These are phyloP conservation scores for Aethina tumida DNA, from an alignment of 1,140 invertebrate genomes.

Conservation along the genomic window DNA sequence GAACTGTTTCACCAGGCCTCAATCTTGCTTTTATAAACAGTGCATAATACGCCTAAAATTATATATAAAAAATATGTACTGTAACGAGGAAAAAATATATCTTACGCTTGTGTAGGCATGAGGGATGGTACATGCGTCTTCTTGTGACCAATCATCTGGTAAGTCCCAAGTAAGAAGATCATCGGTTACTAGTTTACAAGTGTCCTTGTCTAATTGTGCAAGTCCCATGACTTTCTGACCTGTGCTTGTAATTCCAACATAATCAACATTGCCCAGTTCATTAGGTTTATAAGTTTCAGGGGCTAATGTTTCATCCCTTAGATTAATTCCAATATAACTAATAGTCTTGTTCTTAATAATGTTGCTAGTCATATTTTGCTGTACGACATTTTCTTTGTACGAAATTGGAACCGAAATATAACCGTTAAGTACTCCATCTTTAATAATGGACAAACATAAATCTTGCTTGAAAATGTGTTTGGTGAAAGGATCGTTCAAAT, in stretches of 20 bases:
- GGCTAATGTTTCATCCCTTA: constrained; percentile 29
- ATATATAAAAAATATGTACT: neutral
- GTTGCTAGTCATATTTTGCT: constrained; percentile 12
- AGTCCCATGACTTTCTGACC: constrained; percentile 28
- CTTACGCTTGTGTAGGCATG: constrained; percentile 46
- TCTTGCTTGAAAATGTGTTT: constrained; percentile 21
- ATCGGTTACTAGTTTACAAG: constrained; percentile 26
- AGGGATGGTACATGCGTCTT: constrained; percentile 52
- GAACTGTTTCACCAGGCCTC: constrained; percentile 45
- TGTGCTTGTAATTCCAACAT: constrained; percentile 21
- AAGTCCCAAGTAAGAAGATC: constrained; percentile 41
- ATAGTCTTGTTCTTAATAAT: constrained; percentile 19
- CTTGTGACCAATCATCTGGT: constrained; percentile 46
- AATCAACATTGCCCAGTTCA: constrained; percentile 32
- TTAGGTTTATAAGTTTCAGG: constrained; percentile 17
- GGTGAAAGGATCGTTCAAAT: constrained; percentile 11
- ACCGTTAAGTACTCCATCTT: constrained; percentile 20
- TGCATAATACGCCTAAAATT: constrained; percentile 45
- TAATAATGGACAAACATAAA: constrained; percentile 21
- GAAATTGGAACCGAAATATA: constrained; percentile 22
- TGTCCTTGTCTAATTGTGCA: constrained; percentile 25
- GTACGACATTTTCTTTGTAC: constrained; percentile 21
- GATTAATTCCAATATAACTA: constrained; percentile 28
- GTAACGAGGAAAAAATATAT: neutral
- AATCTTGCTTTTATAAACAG: constrained; percentile 45